Evolutionary conservation across 2,888 invertebrate species (phyloP), one percentile per base, ranked within the genome.

Genomic region (Ariolimax columbianus): DNA sequence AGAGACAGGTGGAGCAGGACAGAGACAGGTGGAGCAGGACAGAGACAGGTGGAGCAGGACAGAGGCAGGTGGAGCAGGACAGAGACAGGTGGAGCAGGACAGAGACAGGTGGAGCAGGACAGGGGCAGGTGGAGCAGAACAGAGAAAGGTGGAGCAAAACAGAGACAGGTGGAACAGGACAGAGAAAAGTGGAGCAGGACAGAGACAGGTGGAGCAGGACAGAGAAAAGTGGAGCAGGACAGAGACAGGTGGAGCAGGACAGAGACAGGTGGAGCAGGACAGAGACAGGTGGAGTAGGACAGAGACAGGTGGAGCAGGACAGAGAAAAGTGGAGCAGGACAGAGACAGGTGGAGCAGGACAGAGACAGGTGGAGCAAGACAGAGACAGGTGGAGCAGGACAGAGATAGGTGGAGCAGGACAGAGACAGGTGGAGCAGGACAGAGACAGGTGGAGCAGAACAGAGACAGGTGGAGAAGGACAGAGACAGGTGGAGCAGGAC

Each of bases 191-290:
- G 70, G 68, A 47, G 81, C 47, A 55, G 63, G 81, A 81, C 66
- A 81, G 70, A 81, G 51, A 68, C 43, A 81, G 70, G 70, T 63
- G 70, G 81, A 81, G 81, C 63, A 66, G 63, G 81, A 81, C 66
- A 81, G 70, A 81, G 81, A 36, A 38, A 38, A 51, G n/a, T 26
- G 38, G 40, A 33, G 40, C 33, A 63, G 33, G 55, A 47, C 26
- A 77, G 47, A n/a, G 77, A 30, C 30, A 77, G 55, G 51, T 19
- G 23, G 59, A 23, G 59, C 19, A n/a, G 4, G 9, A 59, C 26
- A 59, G 23, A 9, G 23, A 9, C 26, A 59, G 59, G 23, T 19
- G 23, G 4, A 23, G 23, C 59, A 59, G 59, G 19, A 59, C 6
- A 59, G 59, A 59, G 59, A 9, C 4, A 23, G 59, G 23, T 19